phyloP scores from a whole-genome alignment of 2,113 vertebrate genomes.

The Sorex fumeus region DNA sequence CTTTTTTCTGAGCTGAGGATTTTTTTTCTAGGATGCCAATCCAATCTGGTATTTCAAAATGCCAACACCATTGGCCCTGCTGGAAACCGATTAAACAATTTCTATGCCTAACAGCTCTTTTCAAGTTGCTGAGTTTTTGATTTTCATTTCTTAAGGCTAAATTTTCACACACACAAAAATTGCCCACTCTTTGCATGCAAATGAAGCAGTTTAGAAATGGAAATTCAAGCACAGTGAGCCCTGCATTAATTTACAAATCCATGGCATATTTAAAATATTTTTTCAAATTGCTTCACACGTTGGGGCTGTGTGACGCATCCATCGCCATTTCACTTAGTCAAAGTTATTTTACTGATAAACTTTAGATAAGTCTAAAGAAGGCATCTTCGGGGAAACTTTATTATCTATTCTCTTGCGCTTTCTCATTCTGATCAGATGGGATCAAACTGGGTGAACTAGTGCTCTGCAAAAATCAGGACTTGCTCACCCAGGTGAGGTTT shows the following conservation, averaged over 20 bases:
- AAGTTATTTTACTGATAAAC: conserved; percentile 87
- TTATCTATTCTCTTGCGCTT: conserved; percentile 53
- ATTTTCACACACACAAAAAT: conserved; percentile 81
- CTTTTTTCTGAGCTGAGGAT: conserved; percentile 78
- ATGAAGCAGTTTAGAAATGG: conserved; percentile 77
- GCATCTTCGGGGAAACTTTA: conserved; percentile 68
- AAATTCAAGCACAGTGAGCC: conserved; percentile 80
- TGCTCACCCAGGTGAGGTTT: conserved; percentile 23
- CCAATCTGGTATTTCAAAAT: conserved; percentile 78
- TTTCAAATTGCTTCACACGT: conserved; percentile 87
- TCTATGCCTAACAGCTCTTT: conserved; percentile 85
- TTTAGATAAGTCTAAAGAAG: conserved; percentile 84
- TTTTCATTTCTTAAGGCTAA: conserved; percentile 84
- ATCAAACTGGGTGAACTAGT: conserved; percentile 60
- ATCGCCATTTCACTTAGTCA: conserved; percentile 85
- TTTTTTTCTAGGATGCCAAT: conserved; percentile 78
- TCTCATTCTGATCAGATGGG: conserved; percentile 66
- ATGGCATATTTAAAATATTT: conserved; percentile 80
- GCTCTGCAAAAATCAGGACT: conserved; percentile 10
- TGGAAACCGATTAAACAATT: conserved; percentile 82
- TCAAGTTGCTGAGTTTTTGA: conserved; percentile 82
- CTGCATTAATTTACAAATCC: conserved; percentile 81
- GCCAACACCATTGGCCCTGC: conserved; percentile 79
- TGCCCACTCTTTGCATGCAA: conserved; percentile 79
- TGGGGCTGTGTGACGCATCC: conserved; percentile 86